phyloP scores from a whole-genome alignment of 2,888 invertebrate genomes.

The Flexamia atlantica region DNA sequence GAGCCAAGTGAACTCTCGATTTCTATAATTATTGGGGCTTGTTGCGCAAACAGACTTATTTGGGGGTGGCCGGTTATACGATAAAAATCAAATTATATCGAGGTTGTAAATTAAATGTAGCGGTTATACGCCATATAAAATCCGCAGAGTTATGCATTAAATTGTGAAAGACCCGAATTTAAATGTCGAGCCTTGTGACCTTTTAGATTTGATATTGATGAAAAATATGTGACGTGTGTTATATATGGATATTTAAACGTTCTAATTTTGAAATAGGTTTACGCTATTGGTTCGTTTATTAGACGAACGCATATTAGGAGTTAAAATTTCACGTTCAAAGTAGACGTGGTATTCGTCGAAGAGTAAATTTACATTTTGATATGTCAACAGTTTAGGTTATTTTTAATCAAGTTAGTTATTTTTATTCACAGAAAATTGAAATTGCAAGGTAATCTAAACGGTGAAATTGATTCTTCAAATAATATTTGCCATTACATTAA shows the following conservation, averaged over 20 bases:
- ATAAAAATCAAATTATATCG: constrained; percentile 42
- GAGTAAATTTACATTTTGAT: too few species aligned
- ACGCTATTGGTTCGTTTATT: too few species aligned
- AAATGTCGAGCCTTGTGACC: constrained; percentile 18
- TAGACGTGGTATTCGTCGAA: too few species aligned
- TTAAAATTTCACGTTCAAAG: too few species aligned
- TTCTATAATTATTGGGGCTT: neutral
- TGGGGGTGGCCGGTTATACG: constrained; percentile 39
- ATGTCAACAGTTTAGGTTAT: too few species aligned
- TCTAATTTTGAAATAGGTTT: too few species aligned
- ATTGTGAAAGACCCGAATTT: constrained; percentile 1
- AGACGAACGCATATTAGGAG: too few species aligned
- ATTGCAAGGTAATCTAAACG: too few species aligned
- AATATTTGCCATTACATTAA: too few species aligned
- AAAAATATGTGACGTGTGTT: neutral
- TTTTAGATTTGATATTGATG: neutral
- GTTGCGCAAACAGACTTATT: constrained; percentile 40
- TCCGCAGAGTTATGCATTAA: constrained; percentile 25
- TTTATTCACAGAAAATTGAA: too few species aligned
- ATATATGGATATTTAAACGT: neutral
- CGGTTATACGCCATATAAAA: neutral
- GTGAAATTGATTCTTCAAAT: too few species aligned
- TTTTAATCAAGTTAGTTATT: too few species aligned
- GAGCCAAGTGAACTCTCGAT: constrained; percentile 18
- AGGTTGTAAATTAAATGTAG: constrained; percentile 37